A percentile compares a stretch with the other conserved stretches of the same genome.
Evolutionary conservation across 2,888 invertebrate species (phyloP).

Genomic region (Apotomis capreana): DNA sequence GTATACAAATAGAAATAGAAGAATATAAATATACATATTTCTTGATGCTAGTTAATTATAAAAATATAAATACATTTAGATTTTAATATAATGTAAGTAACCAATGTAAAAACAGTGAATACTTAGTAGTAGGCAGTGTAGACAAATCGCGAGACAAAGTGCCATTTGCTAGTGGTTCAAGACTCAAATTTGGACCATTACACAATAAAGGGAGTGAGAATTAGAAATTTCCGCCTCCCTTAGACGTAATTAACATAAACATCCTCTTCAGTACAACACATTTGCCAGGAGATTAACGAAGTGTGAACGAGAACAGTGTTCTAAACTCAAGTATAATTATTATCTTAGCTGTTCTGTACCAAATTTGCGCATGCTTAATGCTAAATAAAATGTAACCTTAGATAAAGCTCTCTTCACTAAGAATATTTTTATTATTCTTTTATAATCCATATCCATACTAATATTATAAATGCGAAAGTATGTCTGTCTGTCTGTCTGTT

Average conservation of each 20-base stretch:
- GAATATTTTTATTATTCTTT: too few species aligned
- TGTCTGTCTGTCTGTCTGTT: too few species aligned
- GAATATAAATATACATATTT: too few species aligned
- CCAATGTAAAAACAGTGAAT: too few species aligned
- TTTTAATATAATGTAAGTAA: too few species aligned
- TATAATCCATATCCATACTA: too few species aligned
- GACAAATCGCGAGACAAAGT: slow-evolving; percentile 6
- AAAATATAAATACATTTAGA: too few species aligned
- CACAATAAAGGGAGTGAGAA: slow-evolving; percentile 36
- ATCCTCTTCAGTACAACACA: slow-evolving; percentile 28
- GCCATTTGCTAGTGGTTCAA: slow-evolving; percentile 17
- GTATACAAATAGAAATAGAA: too few species aligned
- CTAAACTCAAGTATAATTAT: slow-evolving; percentile 9
- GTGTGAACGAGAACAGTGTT: slow-evolving; percentile 18
- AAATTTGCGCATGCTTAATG: background rate
- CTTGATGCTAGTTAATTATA: too few species aligned
- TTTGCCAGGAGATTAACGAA: slow-evolving; percentile 22
- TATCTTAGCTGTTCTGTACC: background rate
- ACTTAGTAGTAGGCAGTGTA: slow-evolving; percentile 7
- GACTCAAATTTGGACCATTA: slow-evolving; percentile 40
- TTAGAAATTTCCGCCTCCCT: slow-evolving; percentile 35
- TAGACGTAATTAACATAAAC: slow-evolving; percentile 39
- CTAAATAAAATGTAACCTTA: too few species aligned
- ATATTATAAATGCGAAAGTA: too few species aligned
- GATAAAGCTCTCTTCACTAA: too few species aligned